Conservation (phyloP, 2,888 invertebrate species). For the Anthophora plumipes region DNA sequence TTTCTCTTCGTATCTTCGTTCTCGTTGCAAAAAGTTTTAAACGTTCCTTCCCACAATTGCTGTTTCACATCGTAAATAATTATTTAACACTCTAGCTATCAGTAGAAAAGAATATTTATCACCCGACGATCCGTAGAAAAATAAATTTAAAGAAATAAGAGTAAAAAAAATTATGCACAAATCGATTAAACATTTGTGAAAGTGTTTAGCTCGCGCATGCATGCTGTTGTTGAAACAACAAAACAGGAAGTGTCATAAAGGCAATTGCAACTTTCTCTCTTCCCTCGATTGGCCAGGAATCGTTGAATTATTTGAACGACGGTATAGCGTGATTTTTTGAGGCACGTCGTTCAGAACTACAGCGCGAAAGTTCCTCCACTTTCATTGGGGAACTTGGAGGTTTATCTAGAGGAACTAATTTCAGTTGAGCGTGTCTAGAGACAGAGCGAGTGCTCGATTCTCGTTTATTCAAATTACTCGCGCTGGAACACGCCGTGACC, state of each 20-base stretch:
- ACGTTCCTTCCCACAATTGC: too few species aligned
- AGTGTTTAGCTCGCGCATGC: too few species aligned
- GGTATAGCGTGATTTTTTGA: not conserved
- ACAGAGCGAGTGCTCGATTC: not conserved
- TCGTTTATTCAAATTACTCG: conserved; percentile 30
- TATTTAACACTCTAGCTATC: not conserved
- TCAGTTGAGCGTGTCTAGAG: not conserved
- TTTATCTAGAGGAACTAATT: conserved; percentile 22
- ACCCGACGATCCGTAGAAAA: too few species aligned
- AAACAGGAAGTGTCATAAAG: not conserved
- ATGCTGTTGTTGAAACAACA: not conserved
- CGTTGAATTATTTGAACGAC: not conserved
- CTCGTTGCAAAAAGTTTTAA: not conserved
- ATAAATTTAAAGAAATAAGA: not conserved
- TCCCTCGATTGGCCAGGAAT: not conserved
- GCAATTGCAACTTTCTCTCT: not conserved
- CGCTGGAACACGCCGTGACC: conserved; percentile 21
- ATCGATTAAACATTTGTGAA: not conserved
- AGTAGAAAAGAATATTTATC: too few species aligned
- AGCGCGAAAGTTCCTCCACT: not conserved
- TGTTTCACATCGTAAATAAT: not conserved
- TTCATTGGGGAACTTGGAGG: not conserved
- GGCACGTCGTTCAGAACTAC: not conserved
- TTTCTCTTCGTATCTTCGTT: too few species aligned
- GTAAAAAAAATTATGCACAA: not conserved